Evolutionary conservation across 2,113 vertebrate genomes (phyloP).

Genomic region (Pollachius pollachius): DNA sequence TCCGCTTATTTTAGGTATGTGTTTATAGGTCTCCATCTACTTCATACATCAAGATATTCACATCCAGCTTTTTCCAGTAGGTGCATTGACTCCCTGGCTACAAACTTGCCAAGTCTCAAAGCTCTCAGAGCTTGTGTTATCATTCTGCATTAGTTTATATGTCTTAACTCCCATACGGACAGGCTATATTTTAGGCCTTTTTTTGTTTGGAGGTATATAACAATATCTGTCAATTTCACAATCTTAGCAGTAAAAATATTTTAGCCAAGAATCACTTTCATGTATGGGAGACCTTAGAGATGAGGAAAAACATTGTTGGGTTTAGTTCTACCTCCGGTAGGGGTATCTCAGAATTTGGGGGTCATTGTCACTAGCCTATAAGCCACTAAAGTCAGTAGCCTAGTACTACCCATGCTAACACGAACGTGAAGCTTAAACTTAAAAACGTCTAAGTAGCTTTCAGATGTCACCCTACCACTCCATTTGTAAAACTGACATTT

Average conservation of each 20-base stretch:
- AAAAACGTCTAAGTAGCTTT: too few relatives aligned
- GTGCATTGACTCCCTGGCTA: neutral
- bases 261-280: neutral
- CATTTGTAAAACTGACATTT: too few relatives aligned
- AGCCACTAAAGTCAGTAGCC: too few relatives aligned
- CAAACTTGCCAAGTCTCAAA: neutral
- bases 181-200: constrained; percentile 3
- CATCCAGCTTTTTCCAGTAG: neutral
- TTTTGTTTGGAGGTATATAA: neutral
- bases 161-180: neutral
- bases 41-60: constrained; percentile 5
- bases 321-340: constrained; percentile 11
- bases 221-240: constrained; percentile 10
- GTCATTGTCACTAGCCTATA: neutral
- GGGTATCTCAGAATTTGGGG: constrained; percentile 3
- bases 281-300: constrained; percentile 12
- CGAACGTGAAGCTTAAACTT: too few relatives aligned
- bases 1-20: neutral
- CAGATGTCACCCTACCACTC: too few relatives aligned
- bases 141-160: neutral
- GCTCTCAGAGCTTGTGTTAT: constrained; percentile 5
- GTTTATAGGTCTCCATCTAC: neutral
- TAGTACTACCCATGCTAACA: too few relatives aligned
- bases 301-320: constrained; percentile 7
- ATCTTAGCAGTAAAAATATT: constrained; percentile 3